A percentile compares a stretch with the other conserved stretches of the same genome.
phyloP scores from a whole-genome alignment of 2,113 vertebrate species.

The Sprattus sprattus region DNA sequence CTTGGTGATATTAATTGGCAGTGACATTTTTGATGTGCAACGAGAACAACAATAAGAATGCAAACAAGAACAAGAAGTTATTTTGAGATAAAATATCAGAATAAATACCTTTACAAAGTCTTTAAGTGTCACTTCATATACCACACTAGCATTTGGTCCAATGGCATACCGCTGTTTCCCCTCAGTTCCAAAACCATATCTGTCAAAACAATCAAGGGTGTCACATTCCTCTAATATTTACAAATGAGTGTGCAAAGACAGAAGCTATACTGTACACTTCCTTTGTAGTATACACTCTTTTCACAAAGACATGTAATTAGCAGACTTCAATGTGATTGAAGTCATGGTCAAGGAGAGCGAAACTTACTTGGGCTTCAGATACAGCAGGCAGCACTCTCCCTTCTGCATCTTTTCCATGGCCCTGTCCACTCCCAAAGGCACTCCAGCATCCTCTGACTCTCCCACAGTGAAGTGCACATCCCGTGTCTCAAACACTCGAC shows the following conservation, averaged over 20 bases:
- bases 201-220: conserved; percentile 52
- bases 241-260: no score
- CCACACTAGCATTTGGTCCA: conserved; percentile 81
- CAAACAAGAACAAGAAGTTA: neutral
- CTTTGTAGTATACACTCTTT: no score
- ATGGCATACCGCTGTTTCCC: conserved; percentile 84
- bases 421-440: conserved; percentile 91
- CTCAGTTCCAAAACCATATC: conserved; percentile 88
- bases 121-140: conserved; percentile 90
- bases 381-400: conserved; percentile 87
- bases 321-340: no score
- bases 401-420: conserved; percentile 96
- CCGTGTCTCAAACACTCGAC: conserved; percentile 81
- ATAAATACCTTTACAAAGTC: conserved; percentile 85
- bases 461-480: conserved; percentile 84
- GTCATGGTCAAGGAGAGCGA: neutral
- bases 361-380: conserved; percentile 84
- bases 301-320: no score
- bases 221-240: no score
- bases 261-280: no score
- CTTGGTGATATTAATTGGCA: neutral
- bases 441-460: conserved; percentile 85
- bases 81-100: conserved; percentile 11
- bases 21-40: neutral
- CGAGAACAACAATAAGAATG: neutral